Percentiles rank a stretch among this genome's conserved stretches.
Evolutionary conservation across 2,888 invertebrate species (phyloP).

Genomic region (Actias luna): DNA sequence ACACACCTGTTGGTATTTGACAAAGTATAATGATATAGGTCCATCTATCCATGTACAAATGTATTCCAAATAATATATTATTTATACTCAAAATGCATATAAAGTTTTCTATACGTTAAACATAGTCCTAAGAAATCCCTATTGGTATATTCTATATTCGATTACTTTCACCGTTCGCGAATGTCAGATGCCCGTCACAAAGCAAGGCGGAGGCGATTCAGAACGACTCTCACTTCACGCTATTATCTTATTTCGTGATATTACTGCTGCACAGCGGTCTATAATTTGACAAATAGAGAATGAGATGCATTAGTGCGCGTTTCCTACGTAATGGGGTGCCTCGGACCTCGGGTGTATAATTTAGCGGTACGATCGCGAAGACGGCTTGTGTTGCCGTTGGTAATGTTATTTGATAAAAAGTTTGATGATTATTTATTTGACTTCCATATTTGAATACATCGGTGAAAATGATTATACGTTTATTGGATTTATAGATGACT

Average conservation of each 20-base stretch:
- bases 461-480: slow-evolving; percentile 4
- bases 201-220: slow-evolving; percentile 37
- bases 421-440: slow-evolving; percentile 49
- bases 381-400: slow-evolving; percentile 42
- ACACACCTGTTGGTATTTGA: too few relatives aligned
- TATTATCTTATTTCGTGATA: slow-evolving; percentile 65
- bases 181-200: slow-evolving; percentile 48
- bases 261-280: slow-evolving; percentile 59
- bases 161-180: slow-evolving; percentile 55
- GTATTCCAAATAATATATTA: too few relatives aligned
- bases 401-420: slow-evolving; percentile 62
- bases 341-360: slow-evolving; percentile 65
- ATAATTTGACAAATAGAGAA: slow-evolving; percentile 81
- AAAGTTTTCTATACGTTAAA: background rate
- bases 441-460: slow-evolving; percentile 45
- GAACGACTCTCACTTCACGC: slow-evolving; percentile 46
- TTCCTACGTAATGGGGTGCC: slow-evolving; percentile 72
- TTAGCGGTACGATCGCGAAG: slow-evolving; percentile 68
- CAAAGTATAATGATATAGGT: too few relatives aligned
- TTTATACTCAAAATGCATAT: background rate
- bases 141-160: background rate
- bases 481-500: slow-evolving; percentile 4
- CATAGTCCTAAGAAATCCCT: background rate
- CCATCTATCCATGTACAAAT: background rate
- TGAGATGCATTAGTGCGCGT: slow-evolving; percentile 78